Conservation (phyloP, 2,113 vertebrate species). For the Grammomys dolichurus region DNA sequence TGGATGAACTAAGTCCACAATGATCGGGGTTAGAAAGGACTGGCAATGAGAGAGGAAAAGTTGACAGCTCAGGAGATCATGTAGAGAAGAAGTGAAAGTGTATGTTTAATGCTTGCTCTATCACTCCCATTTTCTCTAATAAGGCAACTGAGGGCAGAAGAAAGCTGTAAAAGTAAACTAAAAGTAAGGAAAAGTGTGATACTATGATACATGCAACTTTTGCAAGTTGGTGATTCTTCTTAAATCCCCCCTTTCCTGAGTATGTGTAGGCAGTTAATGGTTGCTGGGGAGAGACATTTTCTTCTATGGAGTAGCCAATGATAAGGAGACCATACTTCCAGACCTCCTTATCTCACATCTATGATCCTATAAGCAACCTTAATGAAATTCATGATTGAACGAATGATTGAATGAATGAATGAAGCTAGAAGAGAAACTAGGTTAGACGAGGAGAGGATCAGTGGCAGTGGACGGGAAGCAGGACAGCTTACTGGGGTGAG, state of each 20-base stretch:
- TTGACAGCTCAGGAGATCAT: slow-evolving; percentile 10
- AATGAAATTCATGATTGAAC: background rate
- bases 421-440: background rate
- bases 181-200: slow-evolving; percentile 16
- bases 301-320: background rate
- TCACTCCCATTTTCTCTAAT: background rate
- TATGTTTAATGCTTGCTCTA: background rate
- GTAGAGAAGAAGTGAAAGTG: slow-evolving; percentile 1
- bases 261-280: background rate
- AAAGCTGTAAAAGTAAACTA: background rate
- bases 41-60: background rate
- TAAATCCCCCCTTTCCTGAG: too few relatives aligned
- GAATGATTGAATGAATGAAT: background rate
- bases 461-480: background rate
- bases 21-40: background rate
- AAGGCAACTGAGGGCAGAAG: background rate
- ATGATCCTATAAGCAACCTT: background rate
- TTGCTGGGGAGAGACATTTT: background rate
- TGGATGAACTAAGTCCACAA: background rate
- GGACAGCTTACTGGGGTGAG: background rate
- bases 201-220: background rate
- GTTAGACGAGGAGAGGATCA: background rate
- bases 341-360: background rate
- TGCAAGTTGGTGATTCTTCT: background rate
- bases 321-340: background rate